Conservation (phyloP, 2,113 vertebrate species). For the Syrmaticus mikado region DNA sequence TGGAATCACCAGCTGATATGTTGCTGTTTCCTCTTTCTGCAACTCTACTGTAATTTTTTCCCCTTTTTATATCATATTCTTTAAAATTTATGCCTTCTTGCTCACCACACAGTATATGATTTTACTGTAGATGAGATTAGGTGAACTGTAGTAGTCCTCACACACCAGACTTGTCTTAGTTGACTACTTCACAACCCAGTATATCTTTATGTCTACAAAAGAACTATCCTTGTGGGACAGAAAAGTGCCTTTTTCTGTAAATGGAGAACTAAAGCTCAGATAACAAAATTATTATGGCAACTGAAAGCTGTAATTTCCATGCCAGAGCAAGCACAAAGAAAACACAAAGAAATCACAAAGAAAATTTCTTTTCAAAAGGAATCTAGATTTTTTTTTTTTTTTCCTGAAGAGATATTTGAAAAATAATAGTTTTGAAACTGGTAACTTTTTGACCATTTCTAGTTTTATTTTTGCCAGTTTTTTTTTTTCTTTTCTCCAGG, state of each 20-base stretch:
- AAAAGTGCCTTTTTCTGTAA: not conserved
- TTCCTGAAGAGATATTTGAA: not conserved
- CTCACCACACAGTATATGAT: rapidly evolving
- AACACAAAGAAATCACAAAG: not conserved
- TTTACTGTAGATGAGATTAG: not conserved
- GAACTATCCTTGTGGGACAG: not conserved
- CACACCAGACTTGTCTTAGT: not conserved
- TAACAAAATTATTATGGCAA: not conserved
- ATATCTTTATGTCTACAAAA: not conserved
- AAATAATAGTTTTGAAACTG: not conserved
- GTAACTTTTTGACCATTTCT: not conserved
- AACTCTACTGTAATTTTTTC: not conserved
- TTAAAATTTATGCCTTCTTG: not conserved
- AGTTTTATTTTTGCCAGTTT: not conserved
- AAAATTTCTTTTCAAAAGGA: not conserved
- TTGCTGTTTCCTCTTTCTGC: not conserved
- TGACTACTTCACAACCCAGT: not conserved
- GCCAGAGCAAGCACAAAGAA: not conserved
- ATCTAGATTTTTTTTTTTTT: not conserved
- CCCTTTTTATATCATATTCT: not conserved
- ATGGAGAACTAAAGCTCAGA: not conserved
- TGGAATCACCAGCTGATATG: not conserved
- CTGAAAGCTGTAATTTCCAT: not conserved
- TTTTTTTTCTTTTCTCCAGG: not conserved
- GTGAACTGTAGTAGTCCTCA: not conserved